Evolutionary conservation across 2,888 invertebrate genomes (phyloP), one percentile per base, ranked within the genome.

Genomic region (Drosophila formosana): DNA sequence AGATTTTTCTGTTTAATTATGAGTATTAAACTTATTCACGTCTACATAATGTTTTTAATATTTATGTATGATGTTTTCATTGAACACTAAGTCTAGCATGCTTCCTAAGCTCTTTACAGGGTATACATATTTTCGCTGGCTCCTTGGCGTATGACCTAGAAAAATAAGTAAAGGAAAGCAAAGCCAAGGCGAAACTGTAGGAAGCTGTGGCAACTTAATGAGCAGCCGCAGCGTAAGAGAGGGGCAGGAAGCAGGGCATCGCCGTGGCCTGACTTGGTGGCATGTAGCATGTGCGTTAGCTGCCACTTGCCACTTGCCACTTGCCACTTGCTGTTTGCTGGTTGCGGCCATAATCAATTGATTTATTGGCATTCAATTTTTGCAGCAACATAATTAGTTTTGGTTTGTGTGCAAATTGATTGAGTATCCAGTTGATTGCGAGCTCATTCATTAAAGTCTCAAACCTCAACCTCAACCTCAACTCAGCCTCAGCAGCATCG

Each of bases 291-390:
- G 53, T 52, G 41, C 41, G 37, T 37, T 37, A 4, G 37, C 37
- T 49, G 51, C 5, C 43, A 13, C 39, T 39, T 39, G 13, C 39
- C 13, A 39, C 28, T 43, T 46, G 49, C 45, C 43, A 28, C 8
- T 47, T 73, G 39, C 39, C 3, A 9, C 6, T 39, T 39, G 39
- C 39, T 39, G 47, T 30, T 45, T 56, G 51, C 46, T 57, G 45
- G n/a, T 46, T 74, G 34, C 41, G 41, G 34, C 55, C 62, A 80
- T 76, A 87, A 84, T 82, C 52, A 84, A 84, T 84, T 84, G 84
- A 84, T 84, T 88, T 87, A 88, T 84, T 66, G 71, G 63, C 69
- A 74, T 66, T 73, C 70, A 72, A 73, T 72, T 77, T 75, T 80
- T 79, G 64, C 66, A 65, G 75, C 34, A 30, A 46, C 61, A 85